Percentiles rank a stretch among this genome's conserved stretches.
These are phyloP conservation scores for Callorhinus ursinus DNA, from an alignment of 2,113 vertebrate species.

Conservation along the genomic window DNA sequence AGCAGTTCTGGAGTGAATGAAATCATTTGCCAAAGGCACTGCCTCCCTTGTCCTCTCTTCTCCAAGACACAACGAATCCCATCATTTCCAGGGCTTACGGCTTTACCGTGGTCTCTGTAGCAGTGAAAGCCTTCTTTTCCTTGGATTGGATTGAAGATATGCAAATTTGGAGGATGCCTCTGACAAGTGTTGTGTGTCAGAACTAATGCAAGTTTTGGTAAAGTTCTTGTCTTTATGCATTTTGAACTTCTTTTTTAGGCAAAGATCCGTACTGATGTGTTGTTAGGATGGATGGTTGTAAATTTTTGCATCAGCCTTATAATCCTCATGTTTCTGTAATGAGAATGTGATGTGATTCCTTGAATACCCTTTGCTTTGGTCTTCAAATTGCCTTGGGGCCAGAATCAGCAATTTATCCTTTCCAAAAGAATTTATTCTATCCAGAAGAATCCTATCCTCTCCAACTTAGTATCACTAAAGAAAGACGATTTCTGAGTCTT, in stretches of 20 bases:
- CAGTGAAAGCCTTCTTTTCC: background rate
- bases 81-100: background rate
- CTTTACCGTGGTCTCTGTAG: background rate
- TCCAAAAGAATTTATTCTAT: background rate
- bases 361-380: background rate
- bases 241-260: background rate
- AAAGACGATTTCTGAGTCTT: background rate
- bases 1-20: background rate
- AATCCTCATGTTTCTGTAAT: background rate
- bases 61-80: background rate
- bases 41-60: background rate
- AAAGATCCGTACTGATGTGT: background rate
- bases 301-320: background rate
- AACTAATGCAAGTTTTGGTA: background rate
- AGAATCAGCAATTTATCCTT: background rate
- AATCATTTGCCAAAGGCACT: background rate
- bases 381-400: background rate
- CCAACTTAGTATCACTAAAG: background rate
- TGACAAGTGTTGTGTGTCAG: background rate
- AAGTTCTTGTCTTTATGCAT: background rate
- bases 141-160: background rate
- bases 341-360: background rate
- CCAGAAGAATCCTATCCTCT: background rate
- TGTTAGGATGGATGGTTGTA: background rate
- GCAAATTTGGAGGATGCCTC: background rate